A percentile compares a stretch with the other conserved stretches of the same genome.
Evolutionary conservation across 2,888 invertebrate species (phyloP).

Genomic region (Pheosia gnoma): DNA sequence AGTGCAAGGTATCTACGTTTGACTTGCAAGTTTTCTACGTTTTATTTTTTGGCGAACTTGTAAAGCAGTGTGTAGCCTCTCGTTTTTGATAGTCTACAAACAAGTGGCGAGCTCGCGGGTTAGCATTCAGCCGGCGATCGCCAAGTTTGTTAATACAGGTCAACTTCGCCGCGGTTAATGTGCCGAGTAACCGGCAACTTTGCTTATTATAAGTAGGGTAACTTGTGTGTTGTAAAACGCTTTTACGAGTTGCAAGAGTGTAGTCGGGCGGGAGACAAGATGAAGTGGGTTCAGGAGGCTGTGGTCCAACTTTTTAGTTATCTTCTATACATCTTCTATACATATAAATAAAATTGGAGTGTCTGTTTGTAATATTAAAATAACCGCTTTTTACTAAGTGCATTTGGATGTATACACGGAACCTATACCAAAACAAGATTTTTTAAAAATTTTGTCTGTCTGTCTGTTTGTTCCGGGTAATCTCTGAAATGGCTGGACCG

Average conservation of each 20-base stretch:
- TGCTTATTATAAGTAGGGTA: not conserved
- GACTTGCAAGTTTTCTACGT: not conserved
- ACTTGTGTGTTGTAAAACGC: slow-evolving; percentile 12
- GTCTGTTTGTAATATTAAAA: too few species aligned
- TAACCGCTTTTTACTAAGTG: too few species aligned
- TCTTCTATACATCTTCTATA: too few species aligned
- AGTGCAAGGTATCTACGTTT: too few species aligned
- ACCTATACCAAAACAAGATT: too few species aligned
- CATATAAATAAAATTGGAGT: too few species aligned
- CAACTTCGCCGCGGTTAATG: slow-evolving; percentile 31
- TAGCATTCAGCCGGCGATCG: slow-evolving; percentile 43
- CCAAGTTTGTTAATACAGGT: slow-evolving; percentile 44
- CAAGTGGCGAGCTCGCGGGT: slow-evolving; percentile 41
- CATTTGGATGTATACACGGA: too few species aligned
- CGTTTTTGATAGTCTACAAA: slow-evolving; percentile 40
- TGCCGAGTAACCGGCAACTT: slow-evolving; percentile 20
- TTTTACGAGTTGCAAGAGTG: slow-evolving; percentile 13
- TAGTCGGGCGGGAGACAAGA: not conserved
- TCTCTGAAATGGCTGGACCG: too few species aligned
- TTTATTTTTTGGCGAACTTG: not conserved
- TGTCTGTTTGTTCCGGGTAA: too few species aligned
- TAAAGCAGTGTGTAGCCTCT: slow-evolving; percentile 9
- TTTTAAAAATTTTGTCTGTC: too few species aligned
- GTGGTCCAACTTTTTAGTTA: too few species aligned
- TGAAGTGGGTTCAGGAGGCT: not conserved